These are phyloP conservation scores for Pangasius krempfi DNA, from an alignment of 2,797 vertebrate species.

Conservation along the genomic window DNA sequence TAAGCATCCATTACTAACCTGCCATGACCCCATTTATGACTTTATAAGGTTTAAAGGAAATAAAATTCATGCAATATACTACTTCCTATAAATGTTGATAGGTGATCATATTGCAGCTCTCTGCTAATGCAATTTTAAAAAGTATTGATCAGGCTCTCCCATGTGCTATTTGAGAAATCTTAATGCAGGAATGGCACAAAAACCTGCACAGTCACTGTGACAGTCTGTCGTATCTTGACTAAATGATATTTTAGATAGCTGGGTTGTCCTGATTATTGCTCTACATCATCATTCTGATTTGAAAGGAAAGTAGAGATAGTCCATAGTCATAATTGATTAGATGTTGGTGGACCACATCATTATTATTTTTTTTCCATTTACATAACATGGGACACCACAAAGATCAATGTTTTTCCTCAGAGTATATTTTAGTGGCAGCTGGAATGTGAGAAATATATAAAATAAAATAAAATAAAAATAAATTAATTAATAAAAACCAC, in stretches of 20 bases:
- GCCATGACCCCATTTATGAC: not conserved
- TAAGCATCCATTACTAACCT: not conserved
- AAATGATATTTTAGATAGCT: not conserved
- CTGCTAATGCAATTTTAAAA: conserved; percentile 34
- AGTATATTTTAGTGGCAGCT: not conserved
- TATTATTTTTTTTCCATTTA: too few relatives aligned
- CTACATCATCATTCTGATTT: not conserved
- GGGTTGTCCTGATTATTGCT: not conserved
- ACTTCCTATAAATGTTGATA: not conserved
- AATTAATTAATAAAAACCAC: too few relatives aligned
- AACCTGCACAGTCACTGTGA: not conserved
- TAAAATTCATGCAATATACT: not conserved
- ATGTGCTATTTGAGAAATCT: conserved; percentile 1
- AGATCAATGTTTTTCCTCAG: not conserved
- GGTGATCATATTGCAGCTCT: not conserved
- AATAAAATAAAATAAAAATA: not conserved
- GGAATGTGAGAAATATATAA: not conserved
- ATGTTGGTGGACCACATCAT: not conserved
- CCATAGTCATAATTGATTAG: not conserved
- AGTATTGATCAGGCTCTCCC: conserved; percentile 29
- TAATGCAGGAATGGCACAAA: not conserved
- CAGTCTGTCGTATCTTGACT: not conserved
- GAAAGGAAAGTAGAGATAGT: not conserved
- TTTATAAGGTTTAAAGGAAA: not conserved
- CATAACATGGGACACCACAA: not conserved